Conservation (phyloP, 2,888 invertebrate species). For the Pseudanteris insignis region DNA sequence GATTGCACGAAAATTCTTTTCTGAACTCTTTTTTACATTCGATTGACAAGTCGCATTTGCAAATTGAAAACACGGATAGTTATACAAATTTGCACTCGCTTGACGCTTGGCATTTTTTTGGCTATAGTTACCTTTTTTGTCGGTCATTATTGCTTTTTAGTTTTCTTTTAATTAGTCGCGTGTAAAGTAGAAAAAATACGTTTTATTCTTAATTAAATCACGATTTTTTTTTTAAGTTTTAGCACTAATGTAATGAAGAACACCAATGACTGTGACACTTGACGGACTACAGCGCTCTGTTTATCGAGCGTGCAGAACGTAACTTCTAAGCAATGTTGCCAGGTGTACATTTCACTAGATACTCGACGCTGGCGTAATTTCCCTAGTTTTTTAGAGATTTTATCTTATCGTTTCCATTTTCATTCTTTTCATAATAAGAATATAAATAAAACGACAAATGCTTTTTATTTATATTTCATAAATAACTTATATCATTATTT, state of each 20-base stretch:
- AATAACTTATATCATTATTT: no score
- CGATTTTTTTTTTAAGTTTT: slow-evolving; percentile 49
- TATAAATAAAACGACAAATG: no score
- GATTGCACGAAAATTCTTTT: slow-evolving; percentile 8
- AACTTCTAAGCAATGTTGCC: slow-evolving; percentile 23
- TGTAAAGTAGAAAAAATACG: slow-evolving; percentile 55
- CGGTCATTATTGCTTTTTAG: slow-evolving; percentile 64
- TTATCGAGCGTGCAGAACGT: slow-evolving; percentile 33
- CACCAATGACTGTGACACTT: slow-evolving; percentile 59
- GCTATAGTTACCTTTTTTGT: slow-evolving; percentile 66
- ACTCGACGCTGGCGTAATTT: no score
- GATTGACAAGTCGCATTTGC: slow-evolving; percentile 55
- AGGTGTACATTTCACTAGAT: background rate
- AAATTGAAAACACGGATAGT: slow-evolving; percentile 53
- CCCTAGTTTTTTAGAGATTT: no score
- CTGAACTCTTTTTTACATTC: slow-evolving; percentile 34
- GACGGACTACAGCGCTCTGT: slow-evolving; percentile 58
- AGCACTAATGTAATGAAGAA: slow-evolving; percentile 55
- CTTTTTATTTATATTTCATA: no score
- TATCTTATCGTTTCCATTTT: no score
- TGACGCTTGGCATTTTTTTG: slow-evolving; percentile 41
- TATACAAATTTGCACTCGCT: slow-evolving; percentile 45
- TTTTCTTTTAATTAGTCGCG: slow-evolving; percentile 47
- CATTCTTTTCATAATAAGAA: no score
- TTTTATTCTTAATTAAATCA: slow-evolving; percentile 51